Evolutionary conservation across 2,113 vertebrate genomes (phyloP), one percentile per base, ranked within the genome.

Genomic region (Jaculus jaculus): DNA sequence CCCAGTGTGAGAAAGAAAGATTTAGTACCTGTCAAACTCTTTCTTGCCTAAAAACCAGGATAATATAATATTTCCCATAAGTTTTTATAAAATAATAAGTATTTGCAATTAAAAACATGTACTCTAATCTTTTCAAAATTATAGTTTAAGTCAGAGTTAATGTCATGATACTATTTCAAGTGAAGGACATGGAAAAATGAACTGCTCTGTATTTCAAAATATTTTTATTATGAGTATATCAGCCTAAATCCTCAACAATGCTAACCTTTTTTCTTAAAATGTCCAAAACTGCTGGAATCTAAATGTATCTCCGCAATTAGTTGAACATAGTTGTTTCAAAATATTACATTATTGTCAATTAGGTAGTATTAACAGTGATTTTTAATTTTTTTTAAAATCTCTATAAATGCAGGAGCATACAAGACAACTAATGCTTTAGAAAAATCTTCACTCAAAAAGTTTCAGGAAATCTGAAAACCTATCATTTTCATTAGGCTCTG

Each of bases 21-120:
- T 66, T 60, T 87, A 92, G 91, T 26, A 77, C 60, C 58, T 92
- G 34, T 66, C 71, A 79, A 30, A 30, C 21, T 87, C 60, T 84
- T 84, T 95, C 32, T 66, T 72, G 21, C 26, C 32, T 39, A 54
- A 13, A 83, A 93, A 80, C 2, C 30, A 90, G 2, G 7, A 37
- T 4, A 68, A 9, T 61, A 5, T 81, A 90, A 87, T 84, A 37
- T 65, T 87, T 86, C 47, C 37, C 34, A 91, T 24, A 80, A 83
- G 39, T 24, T 75, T 17, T 34, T 92, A 4, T 85, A 74, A 74
- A 92, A 32, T 89, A 66, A 87, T 87, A 58, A 91, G 2, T 28
- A 71, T 54, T 91, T 92, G 1, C 13, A 91, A 63, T 87, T 89
- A 89, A 83, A 83, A 12, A 69, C 54, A 71, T 23, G 3, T 28